Evolutionary conservation across 1,140 invertebrate genomes (phyloP), one percentile per base, ranked within the genome.

Genomic region (Hylaeus volcanicus): DNA sequence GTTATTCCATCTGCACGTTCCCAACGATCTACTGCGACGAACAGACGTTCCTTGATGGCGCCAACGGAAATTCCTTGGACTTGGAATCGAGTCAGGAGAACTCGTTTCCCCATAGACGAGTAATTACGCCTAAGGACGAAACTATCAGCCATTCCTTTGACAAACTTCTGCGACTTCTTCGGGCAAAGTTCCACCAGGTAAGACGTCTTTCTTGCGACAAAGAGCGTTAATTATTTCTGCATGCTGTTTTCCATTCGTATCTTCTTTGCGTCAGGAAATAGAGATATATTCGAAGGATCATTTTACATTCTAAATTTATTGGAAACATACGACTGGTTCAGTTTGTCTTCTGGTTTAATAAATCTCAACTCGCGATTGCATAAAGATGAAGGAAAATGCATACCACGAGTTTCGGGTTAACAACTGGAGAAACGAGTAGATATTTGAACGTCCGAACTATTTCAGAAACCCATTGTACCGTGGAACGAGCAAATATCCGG

Each of bases 171-270:
- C 14, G 14, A 43, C 43, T 61, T 12, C 37, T n/a, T n/a, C 14
- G n/a, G 14, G n/a, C 55, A 15, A 73, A 55, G 41, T 64, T 72
- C 5, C 41, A 37, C 4, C 77, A 58, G 77, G 77, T 79, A 6
- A 8, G 26, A 26, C 26, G 69, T 79, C n/a, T 48, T 15, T 56
- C 6, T 12, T 8, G 3, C 6, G 58, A 79, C 60, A 73, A 73
- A 56, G 48, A 51, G 14, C 39, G 8, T 14, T 74, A 79, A 79
- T 79, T 73, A 73, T 1, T 26, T 26, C 26, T 26, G 26, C 26
- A 26, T 26, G 26, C 26, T 26, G 26, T 26, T 26, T 26, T 14
- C 12, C 14, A 14, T 12, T 53, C 15, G 6, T 14, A 1, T 9
- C 14, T 55, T n/a, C 3, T 12, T 41, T n/a, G 11, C 39, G 14